A percentile compares a stretch with the other conserved stretches of the same genome.
Conservation (phyloP, 2,113 vertebrate genomes). For the Pelobates fuscus region DNA sequence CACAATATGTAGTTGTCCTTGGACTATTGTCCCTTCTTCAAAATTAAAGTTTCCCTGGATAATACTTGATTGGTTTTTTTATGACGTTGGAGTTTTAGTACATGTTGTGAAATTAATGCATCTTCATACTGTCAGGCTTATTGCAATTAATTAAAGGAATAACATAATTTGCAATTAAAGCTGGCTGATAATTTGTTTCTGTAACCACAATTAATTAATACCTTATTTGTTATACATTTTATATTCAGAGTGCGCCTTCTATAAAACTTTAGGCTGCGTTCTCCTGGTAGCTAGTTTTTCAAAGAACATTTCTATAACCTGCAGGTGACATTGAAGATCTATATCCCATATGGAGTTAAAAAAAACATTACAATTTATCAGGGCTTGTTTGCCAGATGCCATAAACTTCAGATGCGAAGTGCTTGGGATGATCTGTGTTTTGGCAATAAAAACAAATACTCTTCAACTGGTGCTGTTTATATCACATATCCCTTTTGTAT, state of each 20-base stretch:
- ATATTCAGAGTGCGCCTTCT: background rate
- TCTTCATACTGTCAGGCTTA: constrained; percentile 29
- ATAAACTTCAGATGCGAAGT: constrained; percentile 15
- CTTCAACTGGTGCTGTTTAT: constrained; percentile 19
- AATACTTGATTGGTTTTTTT: constrained; percentile 33
- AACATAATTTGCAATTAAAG: constrained; percentile 36
- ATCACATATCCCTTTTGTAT: background rate
- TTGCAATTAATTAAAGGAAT: constrained; percentile 42
- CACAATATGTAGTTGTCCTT: constrained; percentile 27
- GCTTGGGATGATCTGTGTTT: constrained; percentile 10
- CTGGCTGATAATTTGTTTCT: constrained; percentile 20
- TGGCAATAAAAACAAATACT: constrained; percentile 32
- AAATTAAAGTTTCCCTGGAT: constrained; percentile 40
- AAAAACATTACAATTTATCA: constrained; percentile 37
- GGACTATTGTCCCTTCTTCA: constrained; percentile 36
- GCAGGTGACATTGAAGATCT: constrained; percentile 37
- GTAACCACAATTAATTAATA: constrained; percentile 19
- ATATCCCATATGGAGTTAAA: constrained; percentile 32
- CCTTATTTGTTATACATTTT: background rate
- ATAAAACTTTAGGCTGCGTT: background rate
- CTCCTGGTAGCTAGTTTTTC: background rate
- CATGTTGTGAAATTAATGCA: constrained; percentile 32
- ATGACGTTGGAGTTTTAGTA: background rate
- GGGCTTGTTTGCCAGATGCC: constrained; percentile 29
- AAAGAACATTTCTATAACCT: background rate